phyloP scores from a whole-genome alignment of 2,888 invertebrate genomes.

The Gibbula magus region DNA sequence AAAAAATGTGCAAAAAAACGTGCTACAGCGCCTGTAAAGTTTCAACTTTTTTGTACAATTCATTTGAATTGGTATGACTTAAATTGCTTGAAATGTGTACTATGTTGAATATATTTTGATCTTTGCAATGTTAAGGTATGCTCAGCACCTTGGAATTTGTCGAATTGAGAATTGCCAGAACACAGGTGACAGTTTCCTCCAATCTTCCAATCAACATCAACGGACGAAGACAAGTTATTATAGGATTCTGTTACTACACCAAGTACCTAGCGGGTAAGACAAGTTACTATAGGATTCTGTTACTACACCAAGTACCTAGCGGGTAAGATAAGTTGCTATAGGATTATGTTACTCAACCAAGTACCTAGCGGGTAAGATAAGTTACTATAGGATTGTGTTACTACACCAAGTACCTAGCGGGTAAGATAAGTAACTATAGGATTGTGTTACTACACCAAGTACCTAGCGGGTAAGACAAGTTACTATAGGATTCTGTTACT shows the following conservation, averaged over 20 bases:
- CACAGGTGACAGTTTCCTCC: not conserved
- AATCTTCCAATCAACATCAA: not conserved
- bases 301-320: not conserved
- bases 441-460: too few species aligned
- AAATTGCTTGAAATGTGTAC: too few species aligned
- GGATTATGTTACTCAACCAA: not conserved
- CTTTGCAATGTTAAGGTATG: not conserved
- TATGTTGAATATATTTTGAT: too few species aligned
- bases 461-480: too few species aligned
- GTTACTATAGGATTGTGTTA: not conserved
- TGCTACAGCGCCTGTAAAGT: too few species aligned
- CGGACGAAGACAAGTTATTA: not conserved
- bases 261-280: not conserved
- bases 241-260: not conserved
- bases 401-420: not conserved
- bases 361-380: not conserved
- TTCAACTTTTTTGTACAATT: too few species aligned
- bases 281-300: not conserved
- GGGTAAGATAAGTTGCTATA: not conserved
- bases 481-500: too few species aligned
- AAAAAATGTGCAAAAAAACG: too few species aligned
- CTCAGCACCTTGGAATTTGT: not conserved
- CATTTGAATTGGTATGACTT: too few species aligned
- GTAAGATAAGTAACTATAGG: too few species aligned
- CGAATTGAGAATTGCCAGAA: not conserved